Base-by-base conservation (phyloP, 2,888 invertebrate genomes). In the Pollenia amentaria region DNA sequence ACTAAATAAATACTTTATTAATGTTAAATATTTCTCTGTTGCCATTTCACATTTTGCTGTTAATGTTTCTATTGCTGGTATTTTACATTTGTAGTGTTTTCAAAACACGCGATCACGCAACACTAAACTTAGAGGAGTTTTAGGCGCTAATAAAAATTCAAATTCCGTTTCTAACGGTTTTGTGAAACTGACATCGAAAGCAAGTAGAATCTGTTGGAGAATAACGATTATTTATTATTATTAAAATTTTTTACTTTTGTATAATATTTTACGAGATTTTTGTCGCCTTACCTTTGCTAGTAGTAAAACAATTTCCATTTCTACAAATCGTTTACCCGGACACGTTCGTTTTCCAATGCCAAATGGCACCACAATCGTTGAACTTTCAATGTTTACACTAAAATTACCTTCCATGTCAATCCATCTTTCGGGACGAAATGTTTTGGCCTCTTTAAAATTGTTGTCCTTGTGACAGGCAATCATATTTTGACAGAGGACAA, bases 301-400 rank as follows among this genome's bases (percentile, higher is more conserved):
- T 83, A 97, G 93, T 75, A 97, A 94, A 86, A 96, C 95, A 18
- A 97, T 93, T 89, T 96, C 96, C 89, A 97, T 95, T 90, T 97
- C 97, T 3, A 97, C 96, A 91, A 97, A 97, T 84, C 97, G 94
- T 93, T 97, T 97, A 65, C 97, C 98, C 0, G 97, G 97, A 91
- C 97, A 98, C 93, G 96, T 96, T 64, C 97, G 94, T 73, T 95
- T 95, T 0, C 97, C 97, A 48, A 95, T 94, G 0, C 97, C 97
- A 92, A 97, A 98, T 0, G 97, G 97, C 9, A 95, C 95, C 1
- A 97, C 95, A 69, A 97, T 93, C 64, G 96, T 94, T 9, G 96
- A 95, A 89, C 90, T 91, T 46, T 92, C 91, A 81, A 91, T 91
- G 60, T 93, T 92, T 0, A 94, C 91, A 48, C 91, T 91, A 67